Conservation (phyloP, 1,140 invertebrate genomes). For the Saxidomus purpurata region DNA sequence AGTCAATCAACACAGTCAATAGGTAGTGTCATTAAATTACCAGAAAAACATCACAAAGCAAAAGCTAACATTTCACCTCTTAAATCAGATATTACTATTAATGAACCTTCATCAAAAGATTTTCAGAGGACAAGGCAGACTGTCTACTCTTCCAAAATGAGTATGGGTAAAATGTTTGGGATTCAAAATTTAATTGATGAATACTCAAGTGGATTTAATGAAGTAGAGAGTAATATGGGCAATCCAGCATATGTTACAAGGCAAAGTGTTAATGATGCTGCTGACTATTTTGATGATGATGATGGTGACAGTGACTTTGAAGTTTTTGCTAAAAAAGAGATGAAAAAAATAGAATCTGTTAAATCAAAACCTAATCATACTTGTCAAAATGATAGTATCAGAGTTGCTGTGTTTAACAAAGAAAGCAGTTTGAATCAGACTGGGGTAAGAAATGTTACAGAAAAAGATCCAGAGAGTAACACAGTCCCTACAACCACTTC, state of each 20-base stretch:
- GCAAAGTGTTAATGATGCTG: neutral
- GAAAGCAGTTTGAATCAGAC: neutral
- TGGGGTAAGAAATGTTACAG: neutral
- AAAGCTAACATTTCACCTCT: neutral
- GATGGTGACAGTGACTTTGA: constrained; percentile 57
- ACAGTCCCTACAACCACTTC: too few relatives aligned
- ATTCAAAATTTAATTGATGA: constrained; percentile 20
- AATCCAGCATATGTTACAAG: too few relatives aligned
- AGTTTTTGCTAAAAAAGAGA: constrained; percentile 19
- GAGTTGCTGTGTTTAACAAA: neutral
- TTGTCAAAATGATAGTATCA: neutral
- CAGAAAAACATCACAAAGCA: neutral
- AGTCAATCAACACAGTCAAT: neutral
- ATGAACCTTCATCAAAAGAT: too few relatives aligned
- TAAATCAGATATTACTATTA: neutral
- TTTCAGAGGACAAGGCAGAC: neutral
- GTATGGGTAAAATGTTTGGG: neutral
- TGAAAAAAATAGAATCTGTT: neutral
- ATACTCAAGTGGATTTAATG: constrained; percentile 35
- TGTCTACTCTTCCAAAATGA: neutral
- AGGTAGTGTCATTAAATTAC: neutral
- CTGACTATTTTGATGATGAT: neutral
- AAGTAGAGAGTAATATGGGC: neutral
- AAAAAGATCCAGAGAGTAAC: too few relatives aligned
- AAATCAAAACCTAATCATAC: neutral